These are phyloP conservation scores for Elmis aenea DNA, from an alignment of 2,888 invertebrate species.

Conservation along the genomic window DNA sequence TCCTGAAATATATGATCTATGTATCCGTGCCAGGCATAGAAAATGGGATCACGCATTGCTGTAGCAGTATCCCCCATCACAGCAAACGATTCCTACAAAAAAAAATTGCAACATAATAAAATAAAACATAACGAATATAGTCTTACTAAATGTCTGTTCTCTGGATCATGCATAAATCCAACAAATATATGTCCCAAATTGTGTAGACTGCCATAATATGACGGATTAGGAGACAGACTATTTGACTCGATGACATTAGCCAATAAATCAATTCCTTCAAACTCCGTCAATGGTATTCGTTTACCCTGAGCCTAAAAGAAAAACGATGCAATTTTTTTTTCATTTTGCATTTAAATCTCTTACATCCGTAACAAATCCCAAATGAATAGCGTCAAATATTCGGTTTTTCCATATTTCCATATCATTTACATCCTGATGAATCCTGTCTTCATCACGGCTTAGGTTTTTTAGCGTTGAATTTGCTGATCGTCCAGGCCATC, in stretches of 20 bases:
- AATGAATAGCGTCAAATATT: conserved; percentile 66
- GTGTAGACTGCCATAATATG: conserved; percentile 74
- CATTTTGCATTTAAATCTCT: too few species aligned
- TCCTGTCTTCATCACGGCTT: conserved; percentile 62
- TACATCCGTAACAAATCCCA: conserved; percentile 55
- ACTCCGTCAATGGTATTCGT: conserved; percentile 56
- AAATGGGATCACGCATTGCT: conserved; percentile 81
- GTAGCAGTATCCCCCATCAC: conserved; percentile 81
- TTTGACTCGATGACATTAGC: conserved; percentile 77
- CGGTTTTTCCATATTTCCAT: conserved; percentile 73
- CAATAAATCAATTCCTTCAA: conserved; percentile 68
- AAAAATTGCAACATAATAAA: not conserved
- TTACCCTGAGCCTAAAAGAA: conserved; percentile 55
- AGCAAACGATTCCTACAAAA: conserved; percentile 65
- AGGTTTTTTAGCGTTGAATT: conserved; percentile 56
- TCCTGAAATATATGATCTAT: conserved; percentile 73
- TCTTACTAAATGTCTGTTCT: conserved; percentile 64
- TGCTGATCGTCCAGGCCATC: conserved; percentile 68
- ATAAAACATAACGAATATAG: conserved; percentile 4
- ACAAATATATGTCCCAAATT: conserved; percentile 78
- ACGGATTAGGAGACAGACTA: conserved; percentile 62
- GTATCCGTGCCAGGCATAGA: conserved; percentile 81
- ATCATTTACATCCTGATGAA: conserved; percentile 63
- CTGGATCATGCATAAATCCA: conserved; percentile 75
- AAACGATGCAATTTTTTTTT: too few species aligned